Base-by-base conservation (phyloP, 1,140 invertebrate genomes). In the Agraylea sexmaculata region DNA sequence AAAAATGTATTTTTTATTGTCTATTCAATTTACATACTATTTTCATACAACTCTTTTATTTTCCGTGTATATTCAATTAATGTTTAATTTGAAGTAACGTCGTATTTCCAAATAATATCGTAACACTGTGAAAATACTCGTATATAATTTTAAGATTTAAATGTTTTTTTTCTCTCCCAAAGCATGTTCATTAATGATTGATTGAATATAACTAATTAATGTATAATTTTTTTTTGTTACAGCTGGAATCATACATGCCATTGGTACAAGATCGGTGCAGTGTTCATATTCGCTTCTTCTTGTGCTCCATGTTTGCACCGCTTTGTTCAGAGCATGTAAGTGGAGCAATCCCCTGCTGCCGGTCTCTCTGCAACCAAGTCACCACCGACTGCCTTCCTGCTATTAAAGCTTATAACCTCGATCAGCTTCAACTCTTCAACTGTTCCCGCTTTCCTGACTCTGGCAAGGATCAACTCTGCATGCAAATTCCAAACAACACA, bases 271-370 rank as follows among this genome's bases (percentile, higher is more conserved):
- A 84, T 54, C 78, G 84, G n/a, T 94, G 90, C 58, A 89, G 87
- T 6, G 67, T 74, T 27, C 80, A 88, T 50, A 74, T 91, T 7
- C 74, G 81, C 48, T 86, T 93, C 54, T 87, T 95, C 60, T 71
- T 95, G 20, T 95, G 90, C 65, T 86, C 87, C 19, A 84, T 88
- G 6, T 89, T 91, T 57, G 83, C 87, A 11, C 90, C 90, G 22
- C 83, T 94, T 64, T 95, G 90, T 64, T 89, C 87, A 6, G 83
- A 87, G 53, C 81, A 90, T 55, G 81, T 92, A 47, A 70, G 73
- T 20, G 77, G 79, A 49, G 82, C 86, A 16, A 87, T 95, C 43
- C 84, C 83, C 33, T 85, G 86, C 3, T 94, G 90, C 66, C 74
- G 84, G 46, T 77, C 80, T 2, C 72, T 91, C 29, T 93, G 89